A percentile compares a stretch with the other conserved stretches of the same genome.
Evolutionary conservation across 2,113 vertebrate genomes (phyloP).

Genomic region (Chunga burmeisteri): DNA sequence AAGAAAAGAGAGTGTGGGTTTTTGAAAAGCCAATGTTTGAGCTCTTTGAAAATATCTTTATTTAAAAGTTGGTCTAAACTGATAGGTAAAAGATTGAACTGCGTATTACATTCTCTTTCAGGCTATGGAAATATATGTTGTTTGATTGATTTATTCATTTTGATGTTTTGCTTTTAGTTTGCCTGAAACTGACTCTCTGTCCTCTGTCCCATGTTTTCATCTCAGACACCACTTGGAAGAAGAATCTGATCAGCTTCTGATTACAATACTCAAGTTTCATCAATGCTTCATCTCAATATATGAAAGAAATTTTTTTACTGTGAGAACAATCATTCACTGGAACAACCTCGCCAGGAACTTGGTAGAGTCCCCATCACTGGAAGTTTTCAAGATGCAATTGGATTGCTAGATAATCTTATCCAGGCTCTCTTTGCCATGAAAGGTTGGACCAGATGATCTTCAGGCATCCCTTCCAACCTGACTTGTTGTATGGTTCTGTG

Average conservation of each 20-base stretch:
- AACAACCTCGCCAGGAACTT: background rate
- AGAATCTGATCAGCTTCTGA: background rate
- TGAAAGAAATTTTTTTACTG: background rate
- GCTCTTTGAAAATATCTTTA: background rate
- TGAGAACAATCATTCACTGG: background rate
- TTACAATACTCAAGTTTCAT: background rate
- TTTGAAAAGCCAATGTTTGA: background rate
- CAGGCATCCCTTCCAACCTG: background rate
- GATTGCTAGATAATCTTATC: background rate
- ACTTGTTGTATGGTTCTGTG: background rate
- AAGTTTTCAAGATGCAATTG: accelerated
- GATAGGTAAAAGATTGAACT: background rate
- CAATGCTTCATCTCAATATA: background rate
- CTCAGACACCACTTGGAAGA: background rate
- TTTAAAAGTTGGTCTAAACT: background rate
- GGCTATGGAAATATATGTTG: background rate
- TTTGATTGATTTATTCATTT: background rate
- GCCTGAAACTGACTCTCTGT: background rate
- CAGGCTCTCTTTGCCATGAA: background rate
- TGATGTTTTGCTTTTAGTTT: background rate
- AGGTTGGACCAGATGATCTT: background rate
- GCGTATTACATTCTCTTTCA: background rate
- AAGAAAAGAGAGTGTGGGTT: background rate
- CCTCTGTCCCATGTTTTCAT: background rate
- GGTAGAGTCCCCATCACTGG: background rate